phyloP scores from a whole-genome alignment of 2,113 vertebrate species.

The Sula dactylatra region DNA sequence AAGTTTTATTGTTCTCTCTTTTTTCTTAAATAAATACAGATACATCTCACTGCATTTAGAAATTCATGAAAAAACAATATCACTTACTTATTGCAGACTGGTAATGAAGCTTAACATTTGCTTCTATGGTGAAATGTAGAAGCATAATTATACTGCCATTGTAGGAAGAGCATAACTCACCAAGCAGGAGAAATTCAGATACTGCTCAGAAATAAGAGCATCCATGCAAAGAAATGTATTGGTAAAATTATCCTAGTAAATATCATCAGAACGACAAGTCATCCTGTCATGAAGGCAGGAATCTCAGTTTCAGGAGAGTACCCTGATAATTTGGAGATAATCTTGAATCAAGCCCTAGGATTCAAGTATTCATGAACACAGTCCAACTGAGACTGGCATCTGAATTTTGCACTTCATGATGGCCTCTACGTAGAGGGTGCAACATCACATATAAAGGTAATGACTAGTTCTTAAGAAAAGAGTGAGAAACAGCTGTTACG shows the following conservation, averaged over 20 bases:
- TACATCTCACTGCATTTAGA: background rate
- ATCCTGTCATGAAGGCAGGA: background rate
- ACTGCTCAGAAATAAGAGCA: background rate
- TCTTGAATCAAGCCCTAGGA: background rate
- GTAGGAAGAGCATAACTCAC: background rate
- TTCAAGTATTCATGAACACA: background rate
- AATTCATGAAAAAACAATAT: background rate
- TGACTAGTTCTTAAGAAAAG: background rate
- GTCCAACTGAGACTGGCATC: background rate
- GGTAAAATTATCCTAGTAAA: constrained; percentile 13
- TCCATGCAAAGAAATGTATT: background rate
- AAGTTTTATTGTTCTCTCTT: background rate
- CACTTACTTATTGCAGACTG: background rate
- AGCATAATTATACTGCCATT: background rate
- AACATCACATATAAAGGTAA: background rate
- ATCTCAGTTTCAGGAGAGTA: background rate
- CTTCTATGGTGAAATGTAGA: background rate
- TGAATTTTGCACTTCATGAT: background rate
- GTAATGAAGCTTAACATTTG: constrained; percentile 17
- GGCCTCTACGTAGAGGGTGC: background rate
- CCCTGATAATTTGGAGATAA: background rate
- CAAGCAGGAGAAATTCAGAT: background rate
- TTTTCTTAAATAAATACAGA: constrained; percentile 21
- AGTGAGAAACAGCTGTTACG: background rate
- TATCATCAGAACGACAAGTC: background rate